phyloP scores from a whole-genome alignment of 2,888 invertebrate species.

The Eretmocerus hayati region DNA sequence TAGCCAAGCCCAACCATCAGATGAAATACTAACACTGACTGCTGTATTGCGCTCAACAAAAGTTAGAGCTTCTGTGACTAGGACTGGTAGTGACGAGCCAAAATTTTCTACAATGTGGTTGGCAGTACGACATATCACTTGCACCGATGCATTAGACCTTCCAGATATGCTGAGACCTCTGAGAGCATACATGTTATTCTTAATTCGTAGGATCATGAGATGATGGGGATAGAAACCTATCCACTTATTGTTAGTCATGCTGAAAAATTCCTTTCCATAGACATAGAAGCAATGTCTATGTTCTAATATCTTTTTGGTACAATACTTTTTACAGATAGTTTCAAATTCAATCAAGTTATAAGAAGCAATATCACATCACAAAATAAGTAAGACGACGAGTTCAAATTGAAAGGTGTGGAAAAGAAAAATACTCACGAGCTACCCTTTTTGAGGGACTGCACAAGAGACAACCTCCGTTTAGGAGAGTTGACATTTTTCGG shows the following conservation, averaged over 20 bases:
- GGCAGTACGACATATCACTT: slow-evolving; percentile 69
- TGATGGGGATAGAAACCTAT: not conserved
- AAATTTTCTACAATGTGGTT: slow-evolving; percentile 70
- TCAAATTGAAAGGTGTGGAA: not conserved
- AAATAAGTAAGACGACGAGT: no score
- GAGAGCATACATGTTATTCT: slow-evolving; percentile 14
- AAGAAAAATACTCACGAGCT: slow-evolving; percentile 34
- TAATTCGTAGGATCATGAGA: not conserved
- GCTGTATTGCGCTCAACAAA: slow-evolving; percentile 62
- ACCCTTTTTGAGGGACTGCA: slow-evolving; percentile 40
- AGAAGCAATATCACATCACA: no score
- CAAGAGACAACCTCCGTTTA: slow-evolving; percentile 39
- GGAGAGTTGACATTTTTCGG: slow-evolving; percentile 33
- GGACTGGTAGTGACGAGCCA: slow-evolving; percentile 76
- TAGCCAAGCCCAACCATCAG: slow-evolving; percentile 74
- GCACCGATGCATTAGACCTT: slow-evolving; percentile 61
- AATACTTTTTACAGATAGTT: no score
- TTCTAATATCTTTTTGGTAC: not conserved
- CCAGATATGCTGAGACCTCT: slow-evolving; percentile 51
- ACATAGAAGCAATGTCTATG: no score
- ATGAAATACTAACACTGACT: slow-evolving; percentile 59
- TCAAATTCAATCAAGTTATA: no score
- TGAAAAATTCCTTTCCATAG: no score
- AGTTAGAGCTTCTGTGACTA: slow-evolving; percentile 81
- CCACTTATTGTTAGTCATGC: no score